These are phyloP conservation scores for roundworm (Caenorhabditis elegans) DNA, from an alignment of 1,140 invertebrate species.

Conservation along the genomic window DNA sequence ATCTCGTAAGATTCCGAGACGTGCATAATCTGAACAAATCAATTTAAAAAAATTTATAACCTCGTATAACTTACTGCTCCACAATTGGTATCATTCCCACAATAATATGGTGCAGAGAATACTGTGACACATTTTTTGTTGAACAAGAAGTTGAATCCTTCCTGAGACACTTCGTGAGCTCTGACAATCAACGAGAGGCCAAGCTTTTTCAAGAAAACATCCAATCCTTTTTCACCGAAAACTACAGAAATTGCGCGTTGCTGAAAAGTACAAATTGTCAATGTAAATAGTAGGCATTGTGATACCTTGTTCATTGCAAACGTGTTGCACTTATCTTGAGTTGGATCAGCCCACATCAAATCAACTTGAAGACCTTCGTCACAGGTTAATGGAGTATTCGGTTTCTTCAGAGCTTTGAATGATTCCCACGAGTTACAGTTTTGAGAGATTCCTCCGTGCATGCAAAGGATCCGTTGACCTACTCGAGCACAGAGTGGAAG, in stretches of 20 bases:
- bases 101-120: slow-evolving; percentile 54
- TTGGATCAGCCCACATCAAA: slow-evolving; percentile 50
- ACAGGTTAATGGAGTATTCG: slow-evolving; percentile 36
- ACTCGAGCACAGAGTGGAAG: slow-evolving; percentile 76
- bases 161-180: slow-evolving; percentile 68
- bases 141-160: slow-evolving; percentile 71
- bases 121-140: slow-evolving; percentile 43
- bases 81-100: slow-evolving; percentile 46
- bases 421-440: slow-evolving; percentile 72
- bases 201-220: slow-evolving; percentile 42
- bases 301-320: slow-evolving; percentile 2
- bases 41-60: not conserved
- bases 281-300: too few species aligned
- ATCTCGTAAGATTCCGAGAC: slow-evolving; percentile 11
- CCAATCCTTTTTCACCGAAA: slow-evolving; percentile 46
- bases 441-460: slow-evolving; percentile 79
- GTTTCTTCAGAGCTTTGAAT: slow-evolving; percentile 46
- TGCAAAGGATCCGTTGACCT: slow-evolving; percentile 82
- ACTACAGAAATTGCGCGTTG: slow-evolving; percentile 40
- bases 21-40: slow-evolving; percentile 17
- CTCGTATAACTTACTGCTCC: slow-evolving; percentile 45
- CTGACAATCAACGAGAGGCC: slow-evolving; percentile 50
- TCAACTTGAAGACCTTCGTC: slow-evolving; percentile 45
- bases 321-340: slow-evolving; percentile 34
- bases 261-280: not conserved